Percentiles rank a stretch among this genome's conserved stretches.
Conservation (phyloP, 2,888 invertebrate species). For the Ormyrus pomaceus region DNA sequence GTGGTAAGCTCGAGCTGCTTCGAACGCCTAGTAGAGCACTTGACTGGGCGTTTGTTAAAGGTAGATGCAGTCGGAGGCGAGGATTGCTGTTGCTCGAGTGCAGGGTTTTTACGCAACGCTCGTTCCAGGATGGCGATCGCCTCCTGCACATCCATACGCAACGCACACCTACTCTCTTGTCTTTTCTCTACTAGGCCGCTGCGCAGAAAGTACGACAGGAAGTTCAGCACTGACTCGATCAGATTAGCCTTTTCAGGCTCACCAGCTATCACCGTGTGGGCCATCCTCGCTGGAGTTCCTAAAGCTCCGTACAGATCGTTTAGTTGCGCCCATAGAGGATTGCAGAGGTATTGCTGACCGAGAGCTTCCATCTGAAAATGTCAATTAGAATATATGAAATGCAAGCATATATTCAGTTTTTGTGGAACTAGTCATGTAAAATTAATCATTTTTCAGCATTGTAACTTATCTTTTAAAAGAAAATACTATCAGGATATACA, state of each 20-base stretch:
- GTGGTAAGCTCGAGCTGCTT: conserved; percentile 8
- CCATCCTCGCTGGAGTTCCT: conserved; percentile 85
- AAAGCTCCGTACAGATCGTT: conserved; percentile 91
- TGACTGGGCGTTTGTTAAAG: neutral
- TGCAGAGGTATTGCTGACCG: conserved; percentile 85
- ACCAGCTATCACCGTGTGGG: conserved; percentile 88
- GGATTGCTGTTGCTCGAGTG: conserved; percentile 45
- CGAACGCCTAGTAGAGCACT: neutral
- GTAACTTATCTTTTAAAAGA: neutral
- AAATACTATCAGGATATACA: neutral
- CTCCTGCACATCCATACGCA: conserved; percentile 67
- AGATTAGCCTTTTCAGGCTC: conserved; percentile 79
- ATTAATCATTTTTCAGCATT: neutral
- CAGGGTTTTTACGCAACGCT: conserved; percentile 61
- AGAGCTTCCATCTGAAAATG: conserved; percentile 75
- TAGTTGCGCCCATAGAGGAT: conserved; percentile 93
- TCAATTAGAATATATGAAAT: neutral
- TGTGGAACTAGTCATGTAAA: too few species aligned
- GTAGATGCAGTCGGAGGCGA: neutral
- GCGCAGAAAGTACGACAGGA: conserved; percentile 90
- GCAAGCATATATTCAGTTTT: neutral
- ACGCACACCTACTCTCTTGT: conserved; percentile 64
- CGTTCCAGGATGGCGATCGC: conserved; percentile 66
- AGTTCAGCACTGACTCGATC: conserved; percentile 84
- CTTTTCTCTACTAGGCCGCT: conserved; percentile 69